A percentile compares a stretch with the other conserved stretches of the same genome.
phyloP scores from a whole-genome alignment of 2,113 vertebrate species.

The Nothoprocta pentlandii region DNA sequence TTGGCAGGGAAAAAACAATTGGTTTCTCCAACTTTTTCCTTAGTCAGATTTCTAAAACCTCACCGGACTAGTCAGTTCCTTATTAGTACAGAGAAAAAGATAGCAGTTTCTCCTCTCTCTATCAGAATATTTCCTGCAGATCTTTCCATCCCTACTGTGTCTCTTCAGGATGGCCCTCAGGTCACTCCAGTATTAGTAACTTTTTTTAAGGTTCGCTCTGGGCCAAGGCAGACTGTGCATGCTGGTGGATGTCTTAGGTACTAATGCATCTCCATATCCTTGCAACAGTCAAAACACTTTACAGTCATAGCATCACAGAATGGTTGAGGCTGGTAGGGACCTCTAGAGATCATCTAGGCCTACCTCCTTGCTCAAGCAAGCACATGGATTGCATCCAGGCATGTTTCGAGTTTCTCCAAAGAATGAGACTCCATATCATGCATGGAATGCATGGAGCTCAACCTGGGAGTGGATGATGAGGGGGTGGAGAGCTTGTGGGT shows the following conservation, averaged over 20 bases:
- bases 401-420: too few relatives aligned
- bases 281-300: neutral
- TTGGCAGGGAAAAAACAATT: neutral
- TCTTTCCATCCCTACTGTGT: neutral
- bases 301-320: neutral
- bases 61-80: neutral
- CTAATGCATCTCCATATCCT: neutral
- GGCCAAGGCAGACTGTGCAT: accelerated
- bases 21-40: neutral
- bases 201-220: neutral
- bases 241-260: neutral
- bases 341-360: too few relatives aligned
- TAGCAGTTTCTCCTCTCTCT: neutral
- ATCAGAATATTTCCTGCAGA: neutral
- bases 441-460: too few relatives aligned
- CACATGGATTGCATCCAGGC: too few relatives aligned
- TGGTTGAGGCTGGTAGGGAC: too few relatives aligned
- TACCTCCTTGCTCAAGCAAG: too few relatives aligned
- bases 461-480: too few relatives aligned
- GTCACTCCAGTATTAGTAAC: neutral
- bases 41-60: neutral
- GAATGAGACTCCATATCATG: too few relatives aligned
- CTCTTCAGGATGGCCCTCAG: neutral
- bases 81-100: neutral
- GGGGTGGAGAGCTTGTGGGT: too few relatives aligned